These are phyloP conservation scores for Contarinia nasturtii DNA, from an alignment of 1,140 invertebrate species.

Conservation along the genomic window DNA sequence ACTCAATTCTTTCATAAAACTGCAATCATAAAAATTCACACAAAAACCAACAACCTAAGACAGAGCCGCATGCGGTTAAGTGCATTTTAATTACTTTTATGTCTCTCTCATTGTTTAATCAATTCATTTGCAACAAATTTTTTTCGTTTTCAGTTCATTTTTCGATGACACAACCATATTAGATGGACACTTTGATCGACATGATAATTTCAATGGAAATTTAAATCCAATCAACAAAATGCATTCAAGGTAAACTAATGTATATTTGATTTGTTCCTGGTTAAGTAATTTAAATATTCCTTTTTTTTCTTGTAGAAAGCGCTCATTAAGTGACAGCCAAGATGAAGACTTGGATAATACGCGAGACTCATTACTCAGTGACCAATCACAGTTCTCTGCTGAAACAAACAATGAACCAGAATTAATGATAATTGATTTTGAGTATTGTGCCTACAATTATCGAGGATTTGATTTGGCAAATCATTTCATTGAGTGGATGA, in stretches of 20 bases:
- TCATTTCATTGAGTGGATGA: conserved; percentile 89
- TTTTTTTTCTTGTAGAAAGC: not conserved
- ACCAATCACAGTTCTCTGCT: conserved; percentile 9
- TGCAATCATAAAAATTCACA: too few relatives aligned
- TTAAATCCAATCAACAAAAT: not conserved
- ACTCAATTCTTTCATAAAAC: too few relatives aligned
- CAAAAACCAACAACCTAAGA: too few relatives aligned
- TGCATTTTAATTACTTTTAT: not conserved
- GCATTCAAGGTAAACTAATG: too few relatives aligned
- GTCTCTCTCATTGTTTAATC: not conserved
- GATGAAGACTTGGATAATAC: conserved; percentile 2
- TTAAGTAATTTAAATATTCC: not conserved
- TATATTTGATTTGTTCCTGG: too few relatives aligned
- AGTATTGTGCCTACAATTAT: conserved; percentile 88
- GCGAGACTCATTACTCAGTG: conserved; percentile 12
- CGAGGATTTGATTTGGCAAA: conserved; percentile 90
- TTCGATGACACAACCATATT: not conserved
- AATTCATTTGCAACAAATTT: not conserved
- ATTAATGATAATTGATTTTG: conserved; percentile 75
- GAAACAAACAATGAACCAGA: conserved; percentile 33
- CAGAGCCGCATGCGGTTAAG: conserved; percentile 1
- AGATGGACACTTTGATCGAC: not conserved
- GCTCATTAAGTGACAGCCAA: not conserved
- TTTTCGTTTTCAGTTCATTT: not conserved
- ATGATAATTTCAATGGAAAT: conserved; percentile 1